These are phyloP conservation scores for Neolamprologus fasciatus DNA, from an alignment of 2,113 vertebrate genomes.

Conservation along the genomic window DNA sequence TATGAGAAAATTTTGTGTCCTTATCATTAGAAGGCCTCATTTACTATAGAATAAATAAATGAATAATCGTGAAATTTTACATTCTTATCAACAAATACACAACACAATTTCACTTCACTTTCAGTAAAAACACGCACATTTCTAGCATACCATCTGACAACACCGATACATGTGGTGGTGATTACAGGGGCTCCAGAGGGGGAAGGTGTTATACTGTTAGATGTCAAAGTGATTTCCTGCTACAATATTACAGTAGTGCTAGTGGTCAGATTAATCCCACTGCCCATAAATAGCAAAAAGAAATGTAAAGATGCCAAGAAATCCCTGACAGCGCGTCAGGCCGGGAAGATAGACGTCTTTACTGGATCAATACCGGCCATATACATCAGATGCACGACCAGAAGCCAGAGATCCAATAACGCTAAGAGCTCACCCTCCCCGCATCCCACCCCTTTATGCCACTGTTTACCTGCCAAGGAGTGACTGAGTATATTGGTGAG, in stretches of 20 bases:
- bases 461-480: constrained; percentile 54
- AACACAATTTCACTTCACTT: background rate
- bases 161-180: constrained; percentile 8
- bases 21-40: background rate
- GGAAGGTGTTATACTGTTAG: constrained; percentile 13
- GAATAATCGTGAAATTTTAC: background rate
- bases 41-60: background rate
- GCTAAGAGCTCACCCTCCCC: constrained; percentile 70
- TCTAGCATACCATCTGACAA: background rate
- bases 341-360: constrained; percentile 34
- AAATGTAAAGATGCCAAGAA: constrained; percentile 60
- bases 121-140: background rate
- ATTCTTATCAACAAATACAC: background rate
- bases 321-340: constrained; percentile 43
- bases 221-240: constrained; percentile 51
- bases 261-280: constrained; percentile 31
- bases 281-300: constrained; percentile 50
- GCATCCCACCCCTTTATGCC: background rate
- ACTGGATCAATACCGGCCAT: constrained; percentile 47
- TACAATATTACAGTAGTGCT: constrained; percentile 21
- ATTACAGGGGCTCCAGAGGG: background rate
- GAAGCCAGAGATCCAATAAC: constrained; percentile 75
- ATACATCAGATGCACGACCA: constrained; percentile 58
- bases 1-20: background rate
- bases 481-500: constrained; percentile 22